phyloP scores from a whole-genome alignment of 2,113 vertebrate genomes.

The Pteronura brasiliensis region DNA sequence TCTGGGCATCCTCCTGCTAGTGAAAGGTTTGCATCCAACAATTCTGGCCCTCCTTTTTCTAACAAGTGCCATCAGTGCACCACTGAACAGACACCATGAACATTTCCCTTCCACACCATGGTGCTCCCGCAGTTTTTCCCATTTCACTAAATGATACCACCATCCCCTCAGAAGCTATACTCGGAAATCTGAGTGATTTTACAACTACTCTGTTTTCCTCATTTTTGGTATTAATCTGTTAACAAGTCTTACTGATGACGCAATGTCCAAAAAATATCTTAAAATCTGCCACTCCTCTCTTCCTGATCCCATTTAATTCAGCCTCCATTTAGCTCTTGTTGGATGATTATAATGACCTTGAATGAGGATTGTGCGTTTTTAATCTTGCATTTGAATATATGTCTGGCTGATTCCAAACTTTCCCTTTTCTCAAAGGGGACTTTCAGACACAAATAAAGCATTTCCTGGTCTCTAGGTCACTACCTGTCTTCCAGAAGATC shows the following conservation, averaged over 20 bases:
- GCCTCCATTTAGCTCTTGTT: not conserved
- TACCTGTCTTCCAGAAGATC: not conserved
- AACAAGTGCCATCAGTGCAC: fast-evolving
- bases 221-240: not conserved
- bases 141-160: not conserved
- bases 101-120: not conserved
- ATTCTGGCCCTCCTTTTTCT: not conserved
- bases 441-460: not conserved
- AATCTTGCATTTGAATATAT: not conserved
- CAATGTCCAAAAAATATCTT: not conserved
- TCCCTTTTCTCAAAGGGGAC: not conserved
- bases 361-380: not conserved
- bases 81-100: not conserved
- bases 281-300: not conserved
- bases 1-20: not conserved
- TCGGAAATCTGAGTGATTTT: not conserved
- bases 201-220: not conserved
- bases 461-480: not conserved
- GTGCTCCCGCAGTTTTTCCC: not conserved
- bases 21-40: not conserved
- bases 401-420: not conserved
- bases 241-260: not conserved
- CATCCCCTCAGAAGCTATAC: no score
- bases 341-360: not conserved
- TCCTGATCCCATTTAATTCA: not conserved